Percentiles rank a stretch among this genome's conserved stretches.
These are phyloP conservation scores for Cavia aperea DNA, from an alignment of 2,113 vertebrate species.

Conservation along the genomic window DNA sequence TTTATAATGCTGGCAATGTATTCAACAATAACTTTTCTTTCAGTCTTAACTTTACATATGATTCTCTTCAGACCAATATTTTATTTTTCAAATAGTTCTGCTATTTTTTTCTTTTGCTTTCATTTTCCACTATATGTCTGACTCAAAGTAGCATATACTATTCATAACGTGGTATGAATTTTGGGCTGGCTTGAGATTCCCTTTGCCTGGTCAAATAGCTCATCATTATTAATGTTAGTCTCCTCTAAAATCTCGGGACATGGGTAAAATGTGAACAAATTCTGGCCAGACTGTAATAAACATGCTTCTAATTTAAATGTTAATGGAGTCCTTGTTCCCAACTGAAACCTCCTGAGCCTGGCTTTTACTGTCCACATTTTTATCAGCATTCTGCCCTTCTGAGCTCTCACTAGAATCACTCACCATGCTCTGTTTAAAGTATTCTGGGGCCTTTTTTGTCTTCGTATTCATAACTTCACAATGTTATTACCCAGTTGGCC, in stretches of 20 bases:
- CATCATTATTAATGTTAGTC: not conserved
- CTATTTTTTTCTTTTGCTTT: not conserved
- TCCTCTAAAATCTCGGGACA: not conserved
- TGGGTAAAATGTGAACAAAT: not conserved
- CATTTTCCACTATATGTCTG: not conserved
- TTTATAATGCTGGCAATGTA: not conserved
- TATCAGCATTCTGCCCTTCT: not conserved
- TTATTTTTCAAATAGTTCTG: not conserved
- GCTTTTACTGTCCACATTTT: not conserved
- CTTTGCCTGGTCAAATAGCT: not conserved
- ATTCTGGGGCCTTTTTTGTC: not conserved
- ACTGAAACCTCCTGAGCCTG: not conserved
- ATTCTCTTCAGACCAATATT: not conserved
- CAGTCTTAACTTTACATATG: not conserved
- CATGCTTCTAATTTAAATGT: not conserved
- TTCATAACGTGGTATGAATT: not conserved
- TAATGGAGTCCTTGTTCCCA: not conserved
- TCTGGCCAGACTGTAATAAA: not conserved
- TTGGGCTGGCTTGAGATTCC: not conserved
- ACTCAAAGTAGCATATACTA: not conserved
- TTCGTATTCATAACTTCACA: not conserved
- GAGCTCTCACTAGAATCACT: not conserved
- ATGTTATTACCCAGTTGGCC: not conserved
- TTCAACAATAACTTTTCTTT: not conserved
- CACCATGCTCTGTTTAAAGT: not conserved